A percentile compares a stretch with the other conserved stretches of the same genome.
phyloP scores from a whole-genome alignment of 1,140 invertebrate genomes.

The Lepidurus packardi region DNA sequence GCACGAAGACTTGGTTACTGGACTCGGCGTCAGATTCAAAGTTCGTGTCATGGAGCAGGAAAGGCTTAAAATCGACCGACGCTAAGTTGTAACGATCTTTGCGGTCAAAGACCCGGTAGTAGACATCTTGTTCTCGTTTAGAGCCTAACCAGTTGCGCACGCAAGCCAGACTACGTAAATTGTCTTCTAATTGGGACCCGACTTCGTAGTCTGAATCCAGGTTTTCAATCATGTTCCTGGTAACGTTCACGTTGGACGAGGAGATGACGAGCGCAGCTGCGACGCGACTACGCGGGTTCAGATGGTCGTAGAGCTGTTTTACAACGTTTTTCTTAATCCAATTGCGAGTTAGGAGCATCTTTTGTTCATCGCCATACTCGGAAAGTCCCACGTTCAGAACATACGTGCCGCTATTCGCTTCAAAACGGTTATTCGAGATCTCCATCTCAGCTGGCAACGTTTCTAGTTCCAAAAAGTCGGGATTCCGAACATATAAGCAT shows the following conservation, averaged over 20 bases:
- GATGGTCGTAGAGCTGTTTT: constrained; percentile 71
- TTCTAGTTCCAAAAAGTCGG: constrained; percentile 61
- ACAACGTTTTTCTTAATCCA: constrained; percentile 80
- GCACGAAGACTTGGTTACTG: constrained; percentile 64
- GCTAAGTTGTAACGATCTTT: constrained; percentile 89
- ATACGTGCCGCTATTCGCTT: constrained; percentile 76
- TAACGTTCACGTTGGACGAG: constrained; percentile 76
- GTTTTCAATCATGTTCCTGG: constrained; percentile 89
- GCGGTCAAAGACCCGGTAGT: constrained; percentile 67
- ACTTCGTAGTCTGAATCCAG: constrained; percentile 85
- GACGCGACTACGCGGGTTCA: constrained; percentile 80
- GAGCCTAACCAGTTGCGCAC: constrained; percentile 90
- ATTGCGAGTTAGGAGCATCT: constrained; percentile 80
- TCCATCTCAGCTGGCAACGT: constrained; percentile 61
- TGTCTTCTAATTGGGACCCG: constrained; percentile 88
- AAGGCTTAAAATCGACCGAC: constrained; percentile 77
- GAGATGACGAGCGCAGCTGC: constrained; percentile 84
- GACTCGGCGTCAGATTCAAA: constrained; percentile 70
- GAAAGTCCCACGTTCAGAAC: constrained; percentile 80
- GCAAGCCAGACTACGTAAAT: constrained; percentile 87
- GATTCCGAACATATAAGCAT: constrained; percentile 81
- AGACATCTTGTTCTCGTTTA: constrained; percentile 67
- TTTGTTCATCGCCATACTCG: constrained; percentile 73
- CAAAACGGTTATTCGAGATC: constrained; percentile 84
- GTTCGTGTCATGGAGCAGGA: constrained; percentile 74